Evolutionary conservation across 2,888 invertebrate genomes (phyloP).

Genomic region (Chaetoderma sp.): DNA sequence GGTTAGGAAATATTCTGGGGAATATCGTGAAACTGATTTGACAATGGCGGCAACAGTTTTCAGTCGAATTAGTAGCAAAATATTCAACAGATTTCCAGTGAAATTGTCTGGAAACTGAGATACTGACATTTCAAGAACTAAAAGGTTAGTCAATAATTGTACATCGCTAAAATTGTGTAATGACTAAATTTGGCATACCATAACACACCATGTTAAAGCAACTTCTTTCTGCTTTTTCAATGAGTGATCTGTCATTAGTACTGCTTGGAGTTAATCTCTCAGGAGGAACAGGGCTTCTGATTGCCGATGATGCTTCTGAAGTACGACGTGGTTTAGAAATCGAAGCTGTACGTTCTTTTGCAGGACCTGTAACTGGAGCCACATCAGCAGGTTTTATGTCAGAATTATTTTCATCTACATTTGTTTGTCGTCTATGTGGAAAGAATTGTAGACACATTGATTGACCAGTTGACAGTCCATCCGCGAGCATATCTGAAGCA

Average conservation of each 20-base stretch:
- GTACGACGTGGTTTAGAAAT: conserved; percentile 34
- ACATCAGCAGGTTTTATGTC: conserved; percentile 30
- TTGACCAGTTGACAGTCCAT: conserved; percentile 62
- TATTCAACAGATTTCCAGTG: too few relatives aligned
- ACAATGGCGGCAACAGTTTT: too few relatives aligned
- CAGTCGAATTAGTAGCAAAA: too few relatives aligned
- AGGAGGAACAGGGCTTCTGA: neutral
- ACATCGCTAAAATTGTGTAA: conserved; percentile 60
- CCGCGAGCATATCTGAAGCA: conserved; percentile 59
- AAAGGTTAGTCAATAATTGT: too few relatives aligned
- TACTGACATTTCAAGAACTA: too few relatives aligned
- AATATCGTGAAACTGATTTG: too few relatives aligned
- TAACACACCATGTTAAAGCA: conserved; percentile 67
- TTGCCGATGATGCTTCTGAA: conserved; percentile 32
- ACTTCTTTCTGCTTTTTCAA: conserved; percentile 30
- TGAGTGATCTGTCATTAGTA: too few relatives aligned
- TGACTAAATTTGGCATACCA: conserved; percentile 66
- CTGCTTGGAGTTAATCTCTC: neutral
- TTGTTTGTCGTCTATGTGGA: conserved; percentile 41
- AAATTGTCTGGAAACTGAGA: too few relatives aligned
- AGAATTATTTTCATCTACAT: conserved; percentile 37
- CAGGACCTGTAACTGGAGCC: conserved; percentile 29
- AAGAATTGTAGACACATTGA: conserved; percentile 48
- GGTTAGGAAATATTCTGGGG: too few relatives aligned
- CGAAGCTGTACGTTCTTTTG: conserved; percentile 19